phyloP scores from a whole-genome alignment of 2,888 invertebrate genomes.

The Leptinotarsa haldemani region DNA sequence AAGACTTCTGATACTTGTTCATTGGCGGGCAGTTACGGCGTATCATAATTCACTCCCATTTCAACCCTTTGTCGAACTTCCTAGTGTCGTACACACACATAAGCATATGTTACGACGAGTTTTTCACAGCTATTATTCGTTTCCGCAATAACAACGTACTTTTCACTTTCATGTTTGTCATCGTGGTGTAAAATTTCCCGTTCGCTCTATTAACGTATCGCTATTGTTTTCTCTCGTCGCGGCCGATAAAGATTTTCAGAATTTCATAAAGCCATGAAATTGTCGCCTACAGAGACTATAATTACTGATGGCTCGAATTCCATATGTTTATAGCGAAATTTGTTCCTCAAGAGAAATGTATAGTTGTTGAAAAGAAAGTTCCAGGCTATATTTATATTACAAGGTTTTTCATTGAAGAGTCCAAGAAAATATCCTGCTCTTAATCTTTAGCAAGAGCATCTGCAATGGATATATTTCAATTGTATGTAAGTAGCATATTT shows the following conservation, averaged over 20 bases:
- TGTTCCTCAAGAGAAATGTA: not conserved
- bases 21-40: not conserved
- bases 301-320: not conserved
- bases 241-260: conserved; percentile 2
- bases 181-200: conserved; percentile 3
- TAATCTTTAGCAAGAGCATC: too few species aligned
- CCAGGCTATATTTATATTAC: too few species aligned
- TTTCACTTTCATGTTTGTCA: conserved; percentile 14
- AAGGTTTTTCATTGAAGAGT: too few species aligned
- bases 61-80: conserved; percentile 13
- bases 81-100: not conserved
- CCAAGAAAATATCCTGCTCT: too few species aligned
- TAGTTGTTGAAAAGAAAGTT: too few species aligned
- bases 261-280: conserved; percentile 7
- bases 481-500: too few species aligned
- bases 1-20: too few species aligned
- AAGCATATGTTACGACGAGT: conserved; percentile 12
- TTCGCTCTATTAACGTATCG: conserved; percentile 2
- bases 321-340: not conserved
- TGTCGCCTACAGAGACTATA: not conserved
- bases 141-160: conserved; percentile 3
- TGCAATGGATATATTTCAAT: too few species aligned
- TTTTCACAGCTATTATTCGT: conserved; percentile 16
- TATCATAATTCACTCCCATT: conserved; percentile 9
- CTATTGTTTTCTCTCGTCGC: conserved; percentile 11